phyloP scores from a whole-genome alignment of 2,797 vertebrate genomes.

The Sarcophilus harrisii region DNA sequence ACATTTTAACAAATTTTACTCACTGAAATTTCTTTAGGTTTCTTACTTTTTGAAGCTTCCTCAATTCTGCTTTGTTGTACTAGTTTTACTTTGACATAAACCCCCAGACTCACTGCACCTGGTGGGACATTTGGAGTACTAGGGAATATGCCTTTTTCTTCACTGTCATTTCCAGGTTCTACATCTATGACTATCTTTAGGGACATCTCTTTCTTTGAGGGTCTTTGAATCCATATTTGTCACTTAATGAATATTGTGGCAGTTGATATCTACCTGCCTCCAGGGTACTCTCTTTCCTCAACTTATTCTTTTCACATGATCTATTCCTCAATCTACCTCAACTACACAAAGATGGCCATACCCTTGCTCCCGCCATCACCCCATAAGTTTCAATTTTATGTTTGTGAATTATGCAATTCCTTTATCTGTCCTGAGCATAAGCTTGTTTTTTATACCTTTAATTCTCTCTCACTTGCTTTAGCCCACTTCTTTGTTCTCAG shows the following conservation, averaged over 20 bases:
- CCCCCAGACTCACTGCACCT: background rate
- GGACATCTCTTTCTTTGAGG: background rate
- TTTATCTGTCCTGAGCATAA: background rate
- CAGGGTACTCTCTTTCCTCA: background rate
- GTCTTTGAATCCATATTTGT: background rate
- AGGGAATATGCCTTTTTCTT: background rate
- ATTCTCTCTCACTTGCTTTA: background rate
- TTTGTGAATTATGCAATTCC: background rate
- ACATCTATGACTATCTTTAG: too few species aligned
- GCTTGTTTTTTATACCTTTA: background rate
- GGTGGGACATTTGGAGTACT: background rate
- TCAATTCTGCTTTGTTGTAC: background rate
- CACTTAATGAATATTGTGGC: background rate
- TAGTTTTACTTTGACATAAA: background rate
- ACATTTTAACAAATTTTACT: background rate
- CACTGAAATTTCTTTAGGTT: constrained; percentile 2
- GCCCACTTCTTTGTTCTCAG: background rate
- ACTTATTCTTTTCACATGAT: background rate
- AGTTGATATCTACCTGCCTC: background rate
- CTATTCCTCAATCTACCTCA: background rate
- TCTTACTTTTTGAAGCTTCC: too few species aligned
- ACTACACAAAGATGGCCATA: background rate
- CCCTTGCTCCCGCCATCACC: background rate
- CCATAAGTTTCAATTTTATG: background rate
- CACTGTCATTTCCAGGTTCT: too few species aligned